Evolutionary conservation across 2,888 invertebrate species (phyloP), one percentile per base, ranked within the genome.

Genomic region (Automeris io): DNA sequence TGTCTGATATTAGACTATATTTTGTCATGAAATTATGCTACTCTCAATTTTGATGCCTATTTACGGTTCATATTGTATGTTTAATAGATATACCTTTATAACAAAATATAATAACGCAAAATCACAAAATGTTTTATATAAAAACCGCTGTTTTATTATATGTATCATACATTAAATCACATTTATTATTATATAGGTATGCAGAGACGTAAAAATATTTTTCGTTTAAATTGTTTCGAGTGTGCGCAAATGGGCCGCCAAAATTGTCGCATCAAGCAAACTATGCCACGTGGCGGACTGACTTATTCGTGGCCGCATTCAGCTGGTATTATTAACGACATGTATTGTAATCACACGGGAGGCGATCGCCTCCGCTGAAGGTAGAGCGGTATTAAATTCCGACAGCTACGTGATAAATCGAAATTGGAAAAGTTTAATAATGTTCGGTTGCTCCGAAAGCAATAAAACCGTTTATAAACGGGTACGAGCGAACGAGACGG

Each of bases 391-490:
- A 86, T 86, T 86, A 86, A 86, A 86, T 86, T 86, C 86, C 86
- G 86, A 86, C 86, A 86, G 85, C 86, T 86, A 86, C 86, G 86
- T 86, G 86, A 86, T 86, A 86, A 87, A 86, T 86, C 86, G 86
- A 86, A 87, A 87, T 87, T 87, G 86, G 87, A 86, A 87, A 87
- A 87, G 86, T 87, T 87, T 87, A 87, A 87, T 87, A 87, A 87
- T 86, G 87, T 86, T 86, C 86, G 85, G 85, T 85, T 85, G 85
- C 86, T 85, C 85, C 85, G 83, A 85, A 85, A 83, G 86, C 87
- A 86, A 87, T 86, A 87, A 87, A 87, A 87, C 81, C 86, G 86
- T 86, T 87, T 86, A 86, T 83, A 87, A 85, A 83, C 83, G 86
- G 85, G 85, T 81, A 73, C 78, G 79, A 77, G 85, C 79, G 81